Conservation (phyloP, 92 coral and sea anemone genomes). For the Siderastrea radians region DNA sequence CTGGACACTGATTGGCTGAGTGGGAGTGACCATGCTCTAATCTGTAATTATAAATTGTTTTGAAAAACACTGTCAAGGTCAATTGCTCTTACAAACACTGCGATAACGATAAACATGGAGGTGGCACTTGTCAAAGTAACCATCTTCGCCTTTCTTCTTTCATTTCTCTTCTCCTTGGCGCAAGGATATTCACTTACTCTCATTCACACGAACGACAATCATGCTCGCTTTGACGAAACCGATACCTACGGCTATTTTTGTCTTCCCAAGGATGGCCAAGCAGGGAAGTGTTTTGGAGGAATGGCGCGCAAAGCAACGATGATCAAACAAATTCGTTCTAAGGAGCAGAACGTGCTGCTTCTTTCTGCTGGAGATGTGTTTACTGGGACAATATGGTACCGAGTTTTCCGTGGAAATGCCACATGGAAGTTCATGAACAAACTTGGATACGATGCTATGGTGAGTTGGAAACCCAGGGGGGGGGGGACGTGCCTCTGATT, state of each 20-base stretch:
- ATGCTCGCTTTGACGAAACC: slow-evolving; percentile 86
- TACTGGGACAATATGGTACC: slow-evolving; percentile 93
- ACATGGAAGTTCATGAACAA: slow-evolving; percentile 82
- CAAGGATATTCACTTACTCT: slow-evolving; percentile 71
- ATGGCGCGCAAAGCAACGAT: slow-evolving; percentile 86
- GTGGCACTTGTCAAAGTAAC: not conserved
- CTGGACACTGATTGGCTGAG: no score
- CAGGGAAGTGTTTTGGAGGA: slow-evolving; percentile 83
- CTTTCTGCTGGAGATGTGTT: slow-evolving; percentile 91
- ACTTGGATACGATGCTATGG: slow-evolving; percentile 88
- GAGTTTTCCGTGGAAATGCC: slow-evolving; percentile 86
- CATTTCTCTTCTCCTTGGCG: slow-evolving; percentile 2
- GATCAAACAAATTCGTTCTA: slow-evolving; percentile 68
- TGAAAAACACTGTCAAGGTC: not conserved
- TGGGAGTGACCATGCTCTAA: no score
- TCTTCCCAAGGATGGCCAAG: slow-evolving; percentile 52
- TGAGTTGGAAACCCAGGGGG: slow-evolving; percentile 24
- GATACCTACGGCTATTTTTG: slow-evolving; percentile 77
- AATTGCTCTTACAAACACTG: not conserved
- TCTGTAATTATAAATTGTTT: not conserved
- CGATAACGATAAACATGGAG: not conserved
- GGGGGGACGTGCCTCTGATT: no score
- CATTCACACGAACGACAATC: slow-evolving; percentile 92
- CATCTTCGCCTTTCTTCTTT: not conserved
- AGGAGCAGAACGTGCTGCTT: slow-evolving; percentile 80